Evolutionary conservation across 92 coral and sea anemone species (phyloP).

Genomic region (Paramuricea clavata): DNA sequence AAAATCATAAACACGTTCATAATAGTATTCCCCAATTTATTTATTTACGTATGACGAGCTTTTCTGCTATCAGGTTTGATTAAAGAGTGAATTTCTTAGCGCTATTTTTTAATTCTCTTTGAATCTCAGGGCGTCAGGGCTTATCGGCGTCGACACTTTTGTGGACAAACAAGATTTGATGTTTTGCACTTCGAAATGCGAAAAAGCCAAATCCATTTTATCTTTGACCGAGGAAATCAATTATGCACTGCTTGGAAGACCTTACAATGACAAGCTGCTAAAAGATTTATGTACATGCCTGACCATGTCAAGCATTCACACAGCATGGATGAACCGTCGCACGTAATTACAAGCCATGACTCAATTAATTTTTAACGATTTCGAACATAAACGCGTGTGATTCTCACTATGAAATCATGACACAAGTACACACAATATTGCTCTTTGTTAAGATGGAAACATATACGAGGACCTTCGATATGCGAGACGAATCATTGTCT

Average conservation of each 20-base stretch:
- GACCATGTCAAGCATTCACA: conserved; percentile 50
- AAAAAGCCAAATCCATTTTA: conserved; percentile 38
- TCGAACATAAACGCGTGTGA: background rate
- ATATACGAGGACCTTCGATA: background rate
- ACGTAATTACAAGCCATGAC: conserved; percentile 50
- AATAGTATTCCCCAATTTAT: conserved; percentile 26
- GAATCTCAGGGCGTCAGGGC: conserved; percentile 8
- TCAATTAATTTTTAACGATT: conserved; percentile 41
- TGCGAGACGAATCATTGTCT: background rate
- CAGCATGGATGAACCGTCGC: conserved; percentile 55
- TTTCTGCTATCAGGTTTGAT: conserved; percentile 42
- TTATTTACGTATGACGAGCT: conserved; percentile 9
- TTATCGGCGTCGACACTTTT: conserved; percentile 45
- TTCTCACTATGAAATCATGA: background rate
- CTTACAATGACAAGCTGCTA: conserved; percentile 54
- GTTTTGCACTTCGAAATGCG: conserved; percentile 15
- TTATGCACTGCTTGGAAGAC: conserved; percentile 57
- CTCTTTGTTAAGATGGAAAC: background rate
- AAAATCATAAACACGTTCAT: conserved; percentile 28
- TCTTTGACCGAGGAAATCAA: conserved; percentile 48
- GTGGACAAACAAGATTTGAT: conserved; percentile 29
- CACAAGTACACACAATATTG: background rate
- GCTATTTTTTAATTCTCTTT: conserved; percentile 26
- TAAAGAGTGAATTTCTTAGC: conserved; percentile 33
- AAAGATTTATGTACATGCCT: conserved; percentile 48